Evolutionary conservation across 2,888 invertebrate genomes (phyloP).

Genomic region (Melolontha melolontha): DNA sequence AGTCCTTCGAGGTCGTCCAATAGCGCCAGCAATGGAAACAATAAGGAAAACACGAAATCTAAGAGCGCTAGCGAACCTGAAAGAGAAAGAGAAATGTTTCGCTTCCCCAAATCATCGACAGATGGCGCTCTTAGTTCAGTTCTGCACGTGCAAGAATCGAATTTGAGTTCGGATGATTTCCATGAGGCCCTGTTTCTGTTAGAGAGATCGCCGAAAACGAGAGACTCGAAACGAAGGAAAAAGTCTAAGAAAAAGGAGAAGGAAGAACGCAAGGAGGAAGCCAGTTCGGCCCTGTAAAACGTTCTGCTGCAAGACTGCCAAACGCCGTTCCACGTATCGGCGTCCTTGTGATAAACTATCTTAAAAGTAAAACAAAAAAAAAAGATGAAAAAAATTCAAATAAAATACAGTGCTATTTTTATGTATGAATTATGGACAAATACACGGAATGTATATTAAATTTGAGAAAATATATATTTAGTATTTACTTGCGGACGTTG

Average conservation of each 20-base stretch:
- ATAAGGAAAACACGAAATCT: slow-evolving; percentile 62
- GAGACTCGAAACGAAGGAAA: slow-evolving; percentile 66
- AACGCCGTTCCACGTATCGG: slow-evolving; percentile 33
- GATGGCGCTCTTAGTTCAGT: slow-evolving; percentile 71
- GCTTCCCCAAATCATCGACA: slow-evolving; percentile 70
- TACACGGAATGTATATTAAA: not conserved
- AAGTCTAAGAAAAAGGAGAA: slow-evolving; percentile 66
- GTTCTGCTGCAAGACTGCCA: slow-evolving; percentile 42
- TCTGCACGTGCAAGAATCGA: slow-evolving; percentile 70
- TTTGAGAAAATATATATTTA: not conserved
- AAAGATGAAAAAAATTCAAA: slow-evolving; percentile 9
- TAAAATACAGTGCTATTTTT: slow-evolving; percentile 43
- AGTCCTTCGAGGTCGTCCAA: slow-evolving; percentile 52
- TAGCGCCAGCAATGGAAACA: slow-evolving; percentile 11
- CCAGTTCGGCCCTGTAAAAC: slow-evolving; percentile 66
- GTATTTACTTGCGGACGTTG: too few species aligned
- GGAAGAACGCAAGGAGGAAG: slow-evolving; percentile 65
- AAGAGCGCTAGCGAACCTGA: slow-evolving; percentile 69
- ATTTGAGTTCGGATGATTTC: slow-evolving; percentile 70
- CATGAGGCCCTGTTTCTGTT: slow-evolving; percentile 70
- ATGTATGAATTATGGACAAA: slow-evolving; percentile 27
- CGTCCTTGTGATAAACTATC: slow-evolving; percentile 43
- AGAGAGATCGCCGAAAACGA: slow-evolving; percentile 68
- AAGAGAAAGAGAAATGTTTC: slow-evolving; percentile 67
- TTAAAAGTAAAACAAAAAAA: slow-evolving; percentile 20